Evolutionary conservation across 1,140 invertebrate species (phyloP).

Genomic region (Heliconius himera): DNA sequence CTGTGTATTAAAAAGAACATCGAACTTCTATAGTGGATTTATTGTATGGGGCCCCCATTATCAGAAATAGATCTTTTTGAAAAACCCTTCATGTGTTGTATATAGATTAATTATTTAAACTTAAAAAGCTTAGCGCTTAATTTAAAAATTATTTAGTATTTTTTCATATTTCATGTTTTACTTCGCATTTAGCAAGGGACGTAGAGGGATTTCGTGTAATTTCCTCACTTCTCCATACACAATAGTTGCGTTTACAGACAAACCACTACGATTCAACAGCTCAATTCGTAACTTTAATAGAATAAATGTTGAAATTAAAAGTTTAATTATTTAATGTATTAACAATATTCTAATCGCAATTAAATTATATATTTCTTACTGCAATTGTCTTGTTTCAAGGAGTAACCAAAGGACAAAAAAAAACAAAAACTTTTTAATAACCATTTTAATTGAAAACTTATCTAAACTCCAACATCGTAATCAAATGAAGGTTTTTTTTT

Average conservation of each 20-base stretch:
- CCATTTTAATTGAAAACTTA: conserved; percentile 78
- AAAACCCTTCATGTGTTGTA: too few species aligned
- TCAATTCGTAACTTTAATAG: too few species aligned
- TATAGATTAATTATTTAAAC: too few species aligned
- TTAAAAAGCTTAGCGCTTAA: too few species aligned
- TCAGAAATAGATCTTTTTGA: background rate
- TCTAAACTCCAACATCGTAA: conserved; percentile 67
- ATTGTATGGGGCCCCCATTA: background rate
- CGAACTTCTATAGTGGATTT: background rate
- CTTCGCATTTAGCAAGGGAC: too few species aligned
- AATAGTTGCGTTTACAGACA: too few species aligned
- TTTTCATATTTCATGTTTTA: too few species aligned
- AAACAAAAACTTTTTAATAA: conserved; percentile 57
- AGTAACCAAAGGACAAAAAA: background rate
- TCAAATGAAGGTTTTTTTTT: conserved; percentile 53
- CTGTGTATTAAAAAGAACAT: background rate
- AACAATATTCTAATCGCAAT: background rate
- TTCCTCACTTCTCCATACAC: too few species aligned
- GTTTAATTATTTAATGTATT: background rate
- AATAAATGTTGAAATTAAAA: background rate
- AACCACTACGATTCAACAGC: too few species aligned
- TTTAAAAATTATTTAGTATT: too few species aligned
- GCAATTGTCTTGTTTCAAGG: too few species aligned
- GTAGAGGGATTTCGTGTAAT: too few species aligned
- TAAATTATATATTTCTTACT: background rate